Percentiles rank a stretch among this genome's conserved stretches.
These are phyloP conservation scores for Cichlasoma orientale DNA, from an alignment of 2,797 vertebrate species.

Conservation along the genomic window DNA sequence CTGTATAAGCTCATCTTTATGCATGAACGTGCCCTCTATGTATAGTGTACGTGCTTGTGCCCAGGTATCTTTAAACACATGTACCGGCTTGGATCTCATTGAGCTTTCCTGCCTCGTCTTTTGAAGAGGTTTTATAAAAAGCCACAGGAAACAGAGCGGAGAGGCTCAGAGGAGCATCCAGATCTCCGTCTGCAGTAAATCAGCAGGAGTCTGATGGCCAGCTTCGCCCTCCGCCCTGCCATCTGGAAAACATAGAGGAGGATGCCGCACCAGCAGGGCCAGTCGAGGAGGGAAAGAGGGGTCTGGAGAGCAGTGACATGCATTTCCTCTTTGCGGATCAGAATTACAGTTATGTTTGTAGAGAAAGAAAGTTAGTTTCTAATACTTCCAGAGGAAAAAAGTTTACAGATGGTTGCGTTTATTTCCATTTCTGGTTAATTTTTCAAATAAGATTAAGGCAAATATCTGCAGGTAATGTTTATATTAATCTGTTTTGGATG, in stretches of 20 bases:
- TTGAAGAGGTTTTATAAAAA: constrained; percentile 42
- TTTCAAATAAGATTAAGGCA: neutral
- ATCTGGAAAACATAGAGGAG: constrained; percentile 64
- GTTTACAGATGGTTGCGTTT: neutral
- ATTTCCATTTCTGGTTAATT: neutral
- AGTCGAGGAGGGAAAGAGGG: constrained; percentile 34
- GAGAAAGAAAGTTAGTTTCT: neutral
- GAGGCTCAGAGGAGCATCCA: constrained; percentile 22
- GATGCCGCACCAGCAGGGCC: constrained; percentile 45
- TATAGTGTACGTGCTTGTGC: neutral
- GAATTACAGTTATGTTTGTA: neutral
- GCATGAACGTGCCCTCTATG: neutral
- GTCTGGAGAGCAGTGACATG: constrained; percentile 29
- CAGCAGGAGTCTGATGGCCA: constrained; percentile 41
- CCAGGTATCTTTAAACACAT: neutral
- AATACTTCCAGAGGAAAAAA: neutral
- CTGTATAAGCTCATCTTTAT: constrained; percentile 2
- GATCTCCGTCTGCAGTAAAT: constrained; percentile 45
- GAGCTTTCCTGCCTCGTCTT: constrained; percentile 37
- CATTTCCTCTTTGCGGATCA: constrained; percentile 43
- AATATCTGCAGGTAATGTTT: neutral
- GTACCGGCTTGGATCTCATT: neutral
- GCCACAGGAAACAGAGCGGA: constrained; percentile 48
- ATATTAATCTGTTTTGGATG: no score
- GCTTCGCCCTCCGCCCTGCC: constrained; percentile 31